phyloP scores from a whole-genome alignment of 2,113 vertebrate species.

The Monopterus albus region DNA sequence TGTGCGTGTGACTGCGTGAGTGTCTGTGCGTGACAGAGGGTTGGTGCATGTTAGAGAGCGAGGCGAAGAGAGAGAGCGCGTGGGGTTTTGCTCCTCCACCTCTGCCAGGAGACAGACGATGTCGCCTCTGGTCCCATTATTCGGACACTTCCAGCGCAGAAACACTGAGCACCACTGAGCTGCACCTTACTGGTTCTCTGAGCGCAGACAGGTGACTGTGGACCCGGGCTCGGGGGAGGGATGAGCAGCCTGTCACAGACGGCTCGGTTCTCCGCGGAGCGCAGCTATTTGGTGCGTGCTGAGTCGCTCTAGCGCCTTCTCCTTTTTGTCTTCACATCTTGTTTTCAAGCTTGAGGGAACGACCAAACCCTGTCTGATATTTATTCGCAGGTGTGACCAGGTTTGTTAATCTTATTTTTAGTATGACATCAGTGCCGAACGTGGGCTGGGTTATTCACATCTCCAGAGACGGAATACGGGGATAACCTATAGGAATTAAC shows the following conservation, averaged over 20 bases:
- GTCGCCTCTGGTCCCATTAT: not conserved
- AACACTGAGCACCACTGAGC: not conserved
- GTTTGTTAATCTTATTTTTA: not conserved
- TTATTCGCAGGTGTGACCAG: not conserved
- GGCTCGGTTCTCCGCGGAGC: conserved; percentile 8
- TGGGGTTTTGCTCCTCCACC: not conserved
- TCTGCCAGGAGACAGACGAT: not conserved
- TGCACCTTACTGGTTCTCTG: not conserved
- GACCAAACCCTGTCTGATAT: rapidly evolving
- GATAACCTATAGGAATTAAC: conserved; percentile 16
- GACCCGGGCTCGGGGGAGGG: not conserved
- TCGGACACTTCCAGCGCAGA: conserved; percentile 11
- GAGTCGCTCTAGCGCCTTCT: not conserved
- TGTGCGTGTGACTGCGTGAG: conserved; percentile 24
- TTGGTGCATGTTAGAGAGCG: not conserved
- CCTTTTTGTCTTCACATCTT: not conserved
- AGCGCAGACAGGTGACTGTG: conserved; percentile 18
- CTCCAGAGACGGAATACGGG: conserved; percentile 47
- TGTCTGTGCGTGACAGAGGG: not conserved
- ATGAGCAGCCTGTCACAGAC: conserved; percentile 11
- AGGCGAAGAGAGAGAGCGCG: not conserved
- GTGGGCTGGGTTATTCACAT: conserved; percentile 30
- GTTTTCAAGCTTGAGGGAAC: not conserved
- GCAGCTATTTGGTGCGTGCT: conserved; percentile 9
- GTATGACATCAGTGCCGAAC: conserved; percentile 52